Evolutionary conservation across 1,140 invertebrate genomes (phyloP).

Genomic region (Chrysopa pallens): DNA sequence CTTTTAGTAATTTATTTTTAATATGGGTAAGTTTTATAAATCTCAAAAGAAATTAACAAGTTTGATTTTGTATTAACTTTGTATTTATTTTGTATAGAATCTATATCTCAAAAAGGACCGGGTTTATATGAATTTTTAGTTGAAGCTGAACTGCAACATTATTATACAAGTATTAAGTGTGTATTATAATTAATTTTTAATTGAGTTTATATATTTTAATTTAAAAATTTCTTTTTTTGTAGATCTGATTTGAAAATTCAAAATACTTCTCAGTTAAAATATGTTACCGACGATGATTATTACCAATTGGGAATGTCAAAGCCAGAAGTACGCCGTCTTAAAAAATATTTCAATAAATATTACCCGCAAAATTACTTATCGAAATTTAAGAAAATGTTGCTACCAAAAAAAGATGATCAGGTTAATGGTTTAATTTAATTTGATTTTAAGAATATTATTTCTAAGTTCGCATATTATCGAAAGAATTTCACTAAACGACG

Average conservation of each 20-base stretch:
- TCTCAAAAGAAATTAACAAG: no score
- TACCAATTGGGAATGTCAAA: conserved; percentile 83
- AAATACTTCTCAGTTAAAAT: conserved; percentile 90
- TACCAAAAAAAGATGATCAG: conserved; percentile 42
- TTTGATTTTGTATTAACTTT: no score
- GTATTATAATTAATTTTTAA: conserved; percentile 16
- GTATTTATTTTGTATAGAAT: no score
- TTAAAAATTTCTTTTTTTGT: conserved; percentile 12
- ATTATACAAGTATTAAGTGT: conserved; percentile 46
- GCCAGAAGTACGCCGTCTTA: conserved; percentile 82
- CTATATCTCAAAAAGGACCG: conserved; percentile 26
- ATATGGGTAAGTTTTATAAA: no score
- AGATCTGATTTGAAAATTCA: conserved; percentile 63
- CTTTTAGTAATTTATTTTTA: no score
- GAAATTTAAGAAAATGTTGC: conserved; percentile 67
- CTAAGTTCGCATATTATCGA: conserved; percentile 13
- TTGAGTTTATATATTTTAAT: conserved; percentile 2
- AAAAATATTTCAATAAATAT: conserved; percentile 85
- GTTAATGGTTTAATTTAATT: conserved; percentile 10
- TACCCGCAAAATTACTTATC: conserved; percentile 83
- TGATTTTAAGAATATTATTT: conserved; percentile 4
- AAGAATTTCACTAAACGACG: no score
- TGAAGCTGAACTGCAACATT: conserved; percentile 79
- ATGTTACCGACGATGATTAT: conserved; percentile 85
- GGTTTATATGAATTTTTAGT: conserved; percentile 79